Evolutionary conservation across 2,113 vertebrate genomes (phyloP).

Genomic region (Xiphias gladius): DNA sequence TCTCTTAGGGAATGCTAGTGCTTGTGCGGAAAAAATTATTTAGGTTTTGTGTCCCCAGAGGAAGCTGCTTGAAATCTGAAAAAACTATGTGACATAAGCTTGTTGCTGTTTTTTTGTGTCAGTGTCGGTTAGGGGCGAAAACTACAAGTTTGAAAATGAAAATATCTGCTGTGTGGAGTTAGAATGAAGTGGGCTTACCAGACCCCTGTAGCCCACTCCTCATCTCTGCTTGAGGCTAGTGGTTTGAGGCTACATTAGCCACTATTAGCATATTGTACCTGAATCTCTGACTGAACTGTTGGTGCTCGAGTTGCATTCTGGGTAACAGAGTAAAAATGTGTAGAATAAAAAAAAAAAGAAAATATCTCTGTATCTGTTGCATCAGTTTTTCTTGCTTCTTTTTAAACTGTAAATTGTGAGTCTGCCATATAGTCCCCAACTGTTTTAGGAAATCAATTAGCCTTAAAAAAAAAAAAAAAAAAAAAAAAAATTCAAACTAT

Average conservation of each 20-base stretch:
- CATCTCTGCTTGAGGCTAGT: too few relatives aligned
- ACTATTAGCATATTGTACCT: too few relatives aligned
- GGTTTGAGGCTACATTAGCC: too few relatives aligned
- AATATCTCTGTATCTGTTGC: not conserved
- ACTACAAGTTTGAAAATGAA: not conserved
- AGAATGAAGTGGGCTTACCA: not conserved
- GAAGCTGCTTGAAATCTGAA: not conserved
- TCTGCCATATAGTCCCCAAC: not conserved
- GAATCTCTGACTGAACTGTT: not conserved
- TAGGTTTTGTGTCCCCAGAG: not conserved
- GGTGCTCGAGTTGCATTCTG: not conserved
- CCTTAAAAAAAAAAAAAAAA: not conserved
- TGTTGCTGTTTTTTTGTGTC: too few relatives aligned
- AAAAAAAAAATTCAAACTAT: not conserved
- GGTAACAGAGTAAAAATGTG: not conserved
- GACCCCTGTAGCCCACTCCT: too few relatives aligned
- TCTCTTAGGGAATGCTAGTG: too few relatives aligned
- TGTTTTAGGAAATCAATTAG: not conserved
- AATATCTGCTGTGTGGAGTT: not conserved
- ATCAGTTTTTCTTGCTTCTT: too few relatives aligned
- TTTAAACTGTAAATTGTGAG: not conserved
- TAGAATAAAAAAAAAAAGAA: not conserved
- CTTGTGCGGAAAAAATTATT: not conserved
- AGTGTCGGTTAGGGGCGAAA: too few relatives aligned
- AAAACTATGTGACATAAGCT: too few relatives aligned